Evolutionary conservation across 2,888 invertebrate genomes (phyloP), one percentile per base, ranked within the genome.

Genomic region (Seira sanloemensis): DNA sequence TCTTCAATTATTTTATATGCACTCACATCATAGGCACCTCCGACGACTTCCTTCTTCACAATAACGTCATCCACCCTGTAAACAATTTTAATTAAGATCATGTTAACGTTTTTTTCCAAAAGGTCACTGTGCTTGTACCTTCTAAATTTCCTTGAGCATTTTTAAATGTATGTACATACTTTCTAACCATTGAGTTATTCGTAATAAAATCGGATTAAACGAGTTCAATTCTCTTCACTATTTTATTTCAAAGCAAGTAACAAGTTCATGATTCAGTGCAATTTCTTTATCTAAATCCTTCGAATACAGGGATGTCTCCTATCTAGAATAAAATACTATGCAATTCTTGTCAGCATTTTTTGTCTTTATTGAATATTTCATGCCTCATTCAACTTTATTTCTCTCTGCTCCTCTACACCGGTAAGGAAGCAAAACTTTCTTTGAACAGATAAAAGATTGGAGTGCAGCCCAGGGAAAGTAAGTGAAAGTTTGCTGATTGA

Each of bases 1-100:
- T 89, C 88, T 62, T 88, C 84, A 67, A 89, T 86, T 25, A 86
- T 82, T 83, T 88, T 89, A 66, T 88, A 88, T 24, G 88, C 88
- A 80, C 77, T 76, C 26, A 89, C 85, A 65, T 88, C 88, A 84
- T 86, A 86, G 85, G 87, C 86, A 78, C 86, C 84, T 81, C 81
- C 78, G 78, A 62, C 84, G 65, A 78, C 80, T 58, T 72, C 81
- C 26, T 84, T 85, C 76, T 85, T 78, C 1, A 87, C 79, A 25
- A 84, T 75, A 72, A 88, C 62, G 62, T 86, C 88, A 24, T 89
- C 88, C 19, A 89, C 85, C 77, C 89, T 89, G 78, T 9, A 73
- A 80, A 68, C 68, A 19, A 67, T 54, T 19, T 74, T 46, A 19
- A 16, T n/a, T n/a, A n/a, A n/a, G n/a, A n/a, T n/a, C n/a, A n/a